phyloP scores from a whole-genome alignment of 2,888 invertebrate genomes.

The Agrotis ipsilon region DNA sequence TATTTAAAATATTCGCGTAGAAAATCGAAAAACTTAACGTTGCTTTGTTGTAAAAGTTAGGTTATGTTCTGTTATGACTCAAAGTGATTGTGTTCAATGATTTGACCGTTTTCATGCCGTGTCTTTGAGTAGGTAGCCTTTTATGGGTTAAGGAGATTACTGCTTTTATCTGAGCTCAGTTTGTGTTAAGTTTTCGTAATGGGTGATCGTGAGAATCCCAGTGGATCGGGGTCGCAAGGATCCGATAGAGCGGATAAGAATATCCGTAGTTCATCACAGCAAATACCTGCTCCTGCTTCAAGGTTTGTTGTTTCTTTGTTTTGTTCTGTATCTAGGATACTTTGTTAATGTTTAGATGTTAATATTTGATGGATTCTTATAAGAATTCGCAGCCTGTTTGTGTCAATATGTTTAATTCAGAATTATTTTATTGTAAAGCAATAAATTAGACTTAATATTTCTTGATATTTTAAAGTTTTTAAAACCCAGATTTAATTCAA shows the following conservation, averaged over 20 bases:
- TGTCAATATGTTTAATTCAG: background rate
- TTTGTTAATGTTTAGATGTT: background rate
- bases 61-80: constrained; percentile 84
- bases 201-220: constrained; percentile 84
- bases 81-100: constrained; percentile 78
- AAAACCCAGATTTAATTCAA: too few species aligned
- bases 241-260: constrained; percentile 74
- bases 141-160: constrained; percentile 80
- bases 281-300: constrained; percentile 81
- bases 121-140: constrained; percentile 78
- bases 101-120: constrained; percentile 78
- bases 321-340: constrained; percentile 9
- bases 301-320: constrained; percentile 70
- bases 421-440: background rate
- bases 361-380: background rate
- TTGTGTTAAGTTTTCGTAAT: constrained; percentile 72
- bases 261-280: constrained; percentile 76
- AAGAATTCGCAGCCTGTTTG: background rate
- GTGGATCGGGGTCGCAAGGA: constrained; percentile 77
- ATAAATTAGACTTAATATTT: background rate
- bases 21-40: constrained; percentile 42
- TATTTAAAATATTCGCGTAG: constrained; percentile 35
- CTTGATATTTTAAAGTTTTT: background rate
- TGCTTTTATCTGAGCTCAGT: constrained; percentile 65
- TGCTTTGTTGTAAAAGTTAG: constrained; percentile 77